Evolutionary conservation across 2,888 invertebrate species (phyloP), one percentile per base, ranked within the genome.

Genomic region (Diachrysia chrysitis): DNA sequence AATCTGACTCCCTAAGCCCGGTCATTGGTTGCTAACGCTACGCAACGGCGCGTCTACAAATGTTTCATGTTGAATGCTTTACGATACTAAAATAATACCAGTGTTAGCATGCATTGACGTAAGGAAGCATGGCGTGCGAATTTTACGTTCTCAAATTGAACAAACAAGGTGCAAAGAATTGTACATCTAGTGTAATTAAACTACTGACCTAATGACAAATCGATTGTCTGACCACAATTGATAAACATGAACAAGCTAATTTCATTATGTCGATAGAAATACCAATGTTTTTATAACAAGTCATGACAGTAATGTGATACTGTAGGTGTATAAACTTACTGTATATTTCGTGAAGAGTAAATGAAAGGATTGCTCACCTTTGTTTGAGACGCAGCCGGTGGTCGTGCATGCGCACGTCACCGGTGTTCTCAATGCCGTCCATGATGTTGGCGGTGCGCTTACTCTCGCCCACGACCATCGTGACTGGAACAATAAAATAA

Each of bases 341-440:
- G 51, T 55, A 61, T 7, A 59, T 32, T 35, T 54, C 14, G 25
- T 21, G 25, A 48, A 66, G 46, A 61, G 55, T 61, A 21, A 35
- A 35, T 12, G 14, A 1, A 21, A 35, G 48, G 53, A 59, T 48
- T 53, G 59, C 58, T 83, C 94, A 98, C 98, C 98, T 97, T 93
- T 98, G 98, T 88, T 98, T 97, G 86, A 98, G 96, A 93, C 98
- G 97, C 87, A 98, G 96, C 88, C 98, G 97, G 94, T 98, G 98
- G 95, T 98, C 98, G 94, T 98, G 98, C 91, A 98, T 97, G 82
- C 98, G 97, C 84, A 98, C 98, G 88, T 98, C 97, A 63, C 98
- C 98, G 54, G 98, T 98, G 93, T 98, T 98, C 95, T 98, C 98
- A 93, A 98, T 98, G 84, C 98, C 98, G 85, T 98, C 98, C 98